Evolutionary conservation across 1,140 invertebrate genomes (phyloP).

Genomic region (Drosophila novamexicana): DNA sequence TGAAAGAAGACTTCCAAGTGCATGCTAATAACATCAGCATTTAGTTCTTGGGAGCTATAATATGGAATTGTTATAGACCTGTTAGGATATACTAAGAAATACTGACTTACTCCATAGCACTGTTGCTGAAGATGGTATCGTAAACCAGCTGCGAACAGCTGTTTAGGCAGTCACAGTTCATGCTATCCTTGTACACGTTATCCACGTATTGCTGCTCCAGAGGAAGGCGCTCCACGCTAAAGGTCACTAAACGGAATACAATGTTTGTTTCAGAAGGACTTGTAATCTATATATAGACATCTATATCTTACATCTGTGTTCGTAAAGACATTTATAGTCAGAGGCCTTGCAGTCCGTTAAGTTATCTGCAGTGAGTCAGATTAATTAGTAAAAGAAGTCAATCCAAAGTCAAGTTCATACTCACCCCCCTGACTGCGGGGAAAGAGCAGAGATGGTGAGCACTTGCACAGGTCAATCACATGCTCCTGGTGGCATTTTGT

Average conservation of each 20-base stretch:
- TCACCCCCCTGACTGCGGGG: slow-evolving; percentile 52
- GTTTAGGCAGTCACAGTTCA: slow-evolving; percentile 72
- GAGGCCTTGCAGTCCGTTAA: slow-evolving; percentile 66
- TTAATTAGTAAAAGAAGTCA: not conserved
- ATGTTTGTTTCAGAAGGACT: not conserved
- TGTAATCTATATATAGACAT: not conserved
- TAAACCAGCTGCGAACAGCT: slow-evolving; percentile 69
- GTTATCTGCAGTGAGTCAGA: slow-evolving; percentile 51
- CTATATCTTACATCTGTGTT: slow-evolving; percentile 56
- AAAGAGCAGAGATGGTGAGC: slow-evolving; percentile 67
- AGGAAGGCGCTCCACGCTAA: slow-evolving; percentile 47
- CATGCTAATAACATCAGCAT: slow-evolving; percentile 26
- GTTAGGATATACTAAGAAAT: not conserved
- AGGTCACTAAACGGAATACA: slow-evolving; percentile 38
- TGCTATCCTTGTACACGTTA: slow-evolving; percentile 42
- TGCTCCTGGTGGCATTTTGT: slow-evolving; percentile 73
- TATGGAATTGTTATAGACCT: not conserved
- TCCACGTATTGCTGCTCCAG: slow-evolving; percentile 61
- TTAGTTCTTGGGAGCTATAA: slow-evolving; percentile 38
- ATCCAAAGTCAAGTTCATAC: not conserved
- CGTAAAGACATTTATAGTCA: slow-evolving; percentile 73
- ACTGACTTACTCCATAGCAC: slow-evolving; percentile 48
- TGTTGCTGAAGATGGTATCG: slow-evolving; percentile 44
- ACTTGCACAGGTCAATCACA: slow-evolving; percentile 59
- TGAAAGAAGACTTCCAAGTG: slow-evolving; percentile 68